A percentile compares a stretch with the other conserved stretches of the same genome.
Evolutionary conservation across 1,140 invertebrate genomes (phyloP).

Genomic region (Drosophila pseudoananassae): DNA sequence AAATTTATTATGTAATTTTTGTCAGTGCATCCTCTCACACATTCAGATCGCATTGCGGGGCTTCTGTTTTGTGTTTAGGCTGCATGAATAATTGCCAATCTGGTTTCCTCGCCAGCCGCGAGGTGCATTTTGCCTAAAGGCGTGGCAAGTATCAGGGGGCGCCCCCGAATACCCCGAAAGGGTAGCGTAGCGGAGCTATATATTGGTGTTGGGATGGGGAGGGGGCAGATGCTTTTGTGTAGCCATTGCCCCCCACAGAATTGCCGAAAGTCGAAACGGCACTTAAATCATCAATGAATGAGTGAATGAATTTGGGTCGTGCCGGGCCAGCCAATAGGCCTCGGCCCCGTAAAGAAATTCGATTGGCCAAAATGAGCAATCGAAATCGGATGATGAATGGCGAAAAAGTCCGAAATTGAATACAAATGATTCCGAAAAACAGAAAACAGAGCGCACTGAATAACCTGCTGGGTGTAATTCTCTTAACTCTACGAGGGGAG

Average conservation of each 20-base stretch:
- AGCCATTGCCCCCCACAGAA: slow-evolving; percentile 25
- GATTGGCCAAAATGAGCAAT: slow-evolving; percentile 12
- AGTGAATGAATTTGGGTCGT: slow-evolving; percentile 17
- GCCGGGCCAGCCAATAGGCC: background rate
- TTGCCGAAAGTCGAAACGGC: slow-evolving; percentile 53
- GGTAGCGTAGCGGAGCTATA: background rate
- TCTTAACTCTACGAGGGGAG: too few relatives aligned
- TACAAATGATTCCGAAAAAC: background rate
- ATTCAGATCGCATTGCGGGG: slow-evolving; percentile 15
- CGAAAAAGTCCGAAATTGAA: background rate
- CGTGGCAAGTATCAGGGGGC: background rate
- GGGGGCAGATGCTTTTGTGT: background rate
- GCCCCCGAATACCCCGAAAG: background rate
- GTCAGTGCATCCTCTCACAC: background rate
- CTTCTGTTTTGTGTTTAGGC: slow-evolving; percentile 63
- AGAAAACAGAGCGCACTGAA: too few relatives aligned
- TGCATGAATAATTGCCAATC: slow-evolving; percentile 74
- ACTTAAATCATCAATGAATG: slow-evolving; percentile 63
- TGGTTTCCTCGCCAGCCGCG: slow-evolving; percentile 38
- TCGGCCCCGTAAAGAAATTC: background rate
- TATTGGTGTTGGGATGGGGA: background rate
- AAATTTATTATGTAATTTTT: background rate
- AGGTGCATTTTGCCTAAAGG: slow-evolving; percentile 30
- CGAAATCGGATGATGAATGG: background rate
- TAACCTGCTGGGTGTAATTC: too few relatives aligned